Evolutionary conservation across 2,797 vertebrate species (phyloP).

Genomic region (Thunnus albacares): DNA sequence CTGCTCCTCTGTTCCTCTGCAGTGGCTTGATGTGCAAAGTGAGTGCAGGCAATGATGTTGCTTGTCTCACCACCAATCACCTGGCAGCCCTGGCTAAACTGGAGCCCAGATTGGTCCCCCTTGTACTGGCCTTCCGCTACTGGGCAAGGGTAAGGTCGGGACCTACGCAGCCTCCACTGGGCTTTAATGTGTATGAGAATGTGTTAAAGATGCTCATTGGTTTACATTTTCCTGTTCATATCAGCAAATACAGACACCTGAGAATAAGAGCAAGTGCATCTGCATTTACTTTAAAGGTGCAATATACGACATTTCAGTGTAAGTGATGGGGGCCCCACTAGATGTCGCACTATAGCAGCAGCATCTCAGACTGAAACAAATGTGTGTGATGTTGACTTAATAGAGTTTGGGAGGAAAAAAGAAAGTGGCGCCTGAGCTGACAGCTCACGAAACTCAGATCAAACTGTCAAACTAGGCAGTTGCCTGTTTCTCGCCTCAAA

Average conservation of each 20-base stretch:
- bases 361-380: too few relatives aligned
- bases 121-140: constrained; percentile 96
- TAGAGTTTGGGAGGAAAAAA: too few relatives aligned
- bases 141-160: constrained; percentile 92
- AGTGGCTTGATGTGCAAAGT: constrained; percentile 96
- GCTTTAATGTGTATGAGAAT: not conserved
- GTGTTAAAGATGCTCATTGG: not conserved
- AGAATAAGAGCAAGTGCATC: not conserved
- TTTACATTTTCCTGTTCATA: not conserved
- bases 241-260: not conserved
- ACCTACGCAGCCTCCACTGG: not conserved
- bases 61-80: constrained; percentile 97
- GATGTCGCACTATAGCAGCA: too few relatives aligned
- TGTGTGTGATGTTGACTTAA: too few relatives aligned
- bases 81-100: constrained; percentile 92
- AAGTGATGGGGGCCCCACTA: too few relatives aligned
- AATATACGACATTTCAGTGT: too few relatives aligned
- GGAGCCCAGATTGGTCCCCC: constrained; percentile 93
- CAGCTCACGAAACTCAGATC: too few relatives aligned
- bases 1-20: constrained; percentile 43
- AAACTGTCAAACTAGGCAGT: too few relatives aligned
- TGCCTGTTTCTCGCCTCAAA: too few relatives aligned
- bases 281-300: too few relatives aligned
- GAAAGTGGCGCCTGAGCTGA: too few relatives aligned
- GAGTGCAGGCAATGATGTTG: constrained; percentile 96